Evolutionary conservation across 1,140 invertebrate genomes (phyloP).

Genomic region (Leptopilina boulardi): DNA sequence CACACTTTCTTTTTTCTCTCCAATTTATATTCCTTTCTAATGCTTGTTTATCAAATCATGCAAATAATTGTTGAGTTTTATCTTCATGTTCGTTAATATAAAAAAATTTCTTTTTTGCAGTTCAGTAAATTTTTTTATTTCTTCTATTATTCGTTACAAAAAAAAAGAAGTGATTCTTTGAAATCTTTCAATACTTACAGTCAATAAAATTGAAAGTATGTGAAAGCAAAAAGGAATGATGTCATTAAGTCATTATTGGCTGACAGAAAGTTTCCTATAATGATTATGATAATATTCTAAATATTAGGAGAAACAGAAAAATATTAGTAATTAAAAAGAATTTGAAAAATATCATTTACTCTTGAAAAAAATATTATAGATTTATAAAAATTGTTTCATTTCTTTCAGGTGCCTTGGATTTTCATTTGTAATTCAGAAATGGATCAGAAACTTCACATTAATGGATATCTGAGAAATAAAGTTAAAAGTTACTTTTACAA

Average conservation of each 20-base stretch:
- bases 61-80: not conserved
- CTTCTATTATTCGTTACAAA: not conserved
- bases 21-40: slow-evolving; percentile 28
- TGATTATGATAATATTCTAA: slow-evolving; percentile 20
- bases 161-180: not conserved
- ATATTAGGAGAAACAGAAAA: not conserved
- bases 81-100: not conserved
- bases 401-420: slow-evolving; percentile 34
- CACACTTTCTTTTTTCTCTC: slow-evolving; percentile 11
- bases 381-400: not conserved
- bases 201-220: slow-evolving; percentile 19
- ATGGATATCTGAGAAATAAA: slow-evolving; percentile 34
- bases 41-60: not conserved
- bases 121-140: not conserved
- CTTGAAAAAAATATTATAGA: not conserved
- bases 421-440: not conserved
- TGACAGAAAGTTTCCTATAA: slow-evolving; percentile 16
- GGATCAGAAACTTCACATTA: not conserved
- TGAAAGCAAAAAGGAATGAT: slow-evolving; percentile 29
- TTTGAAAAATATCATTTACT: too few species aligned
- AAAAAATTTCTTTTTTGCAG: too few species aligned
- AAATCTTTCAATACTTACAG: slow-evolving; percentile 8
- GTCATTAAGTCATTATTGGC: slow-evolving; percentile 10
- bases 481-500: not conserved
- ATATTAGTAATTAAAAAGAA: not conserved